Evolutionary conservation across 2,888 invertebrate genomes (phyloP).

Genomic region (Rhogogaster chlorosoma): DNA sequence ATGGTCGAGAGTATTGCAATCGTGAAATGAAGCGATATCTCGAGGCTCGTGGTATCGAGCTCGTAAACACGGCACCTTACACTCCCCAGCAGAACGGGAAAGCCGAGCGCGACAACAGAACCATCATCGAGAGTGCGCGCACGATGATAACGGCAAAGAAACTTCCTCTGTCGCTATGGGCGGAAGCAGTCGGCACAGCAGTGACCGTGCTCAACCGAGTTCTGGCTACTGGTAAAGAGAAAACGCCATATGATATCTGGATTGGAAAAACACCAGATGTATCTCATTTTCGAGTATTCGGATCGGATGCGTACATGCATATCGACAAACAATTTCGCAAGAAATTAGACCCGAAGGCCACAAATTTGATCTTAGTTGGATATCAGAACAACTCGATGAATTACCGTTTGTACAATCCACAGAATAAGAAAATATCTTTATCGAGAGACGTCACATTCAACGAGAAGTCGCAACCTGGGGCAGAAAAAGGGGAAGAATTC

Average conservation of each 20-base stretch:
- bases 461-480: conserved; percentile 7
- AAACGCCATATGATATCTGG: conserved; percentile 53
- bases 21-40: conserved; percentile 34
- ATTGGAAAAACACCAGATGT: conserved; percentile 51
- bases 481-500: not conserved
- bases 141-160: conserved; percentile 21
- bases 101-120: conserved; percentile 40
- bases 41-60: not conserved
- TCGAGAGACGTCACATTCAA: conserved; percentile 53
- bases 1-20: too few relatives aligned
- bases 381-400: conserved; percentile 36
- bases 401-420: conserved; percentile 35
- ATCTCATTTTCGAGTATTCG: conserved; percentile 3
- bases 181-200: conserved; percentile 28
- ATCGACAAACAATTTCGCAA: conserved; percentile 24
- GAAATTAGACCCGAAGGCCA: conserved; percentile 41
- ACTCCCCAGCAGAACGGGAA: conserved; percentile 40
- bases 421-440: conserved; percentile 20
- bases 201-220: conserved; percentile 22
- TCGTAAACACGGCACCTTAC: conserved; percentile 28
- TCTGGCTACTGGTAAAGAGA: not conserved
- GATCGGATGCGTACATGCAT: conserved; percentile 11
- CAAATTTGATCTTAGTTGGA: conserved; percentile 51
- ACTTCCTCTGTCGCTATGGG: conserved; percentile 16
- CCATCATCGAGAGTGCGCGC: conserved; percentile 28